These are phyloP conservation scores for Cyanocitta stelleri DNA, from an alignment of 2,113 vertebrate genomes.

Conservation along the genomic window DNA sequence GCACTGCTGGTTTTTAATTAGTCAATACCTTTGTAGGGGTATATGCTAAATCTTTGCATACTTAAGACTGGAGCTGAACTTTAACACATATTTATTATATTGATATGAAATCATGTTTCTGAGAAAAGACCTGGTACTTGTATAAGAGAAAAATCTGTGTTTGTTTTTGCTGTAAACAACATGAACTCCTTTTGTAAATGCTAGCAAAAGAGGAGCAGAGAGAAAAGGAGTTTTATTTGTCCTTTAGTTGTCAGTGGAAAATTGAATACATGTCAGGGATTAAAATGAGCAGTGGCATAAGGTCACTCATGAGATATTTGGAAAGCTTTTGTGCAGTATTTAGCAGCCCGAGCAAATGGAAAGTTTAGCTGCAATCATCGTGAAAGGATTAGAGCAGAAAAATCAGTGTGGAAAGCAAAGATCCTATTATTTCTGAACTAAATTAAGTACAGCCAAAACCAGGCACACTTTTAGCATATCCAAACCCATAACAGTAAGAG, in stretches of 20 bases:
- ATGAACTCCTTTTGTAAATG: neutral
- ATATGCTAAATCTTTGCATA: neutral
- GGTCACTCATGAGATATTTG: constrained; percentile 25
- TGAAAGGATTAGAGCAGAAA: constrained; percentile 40
- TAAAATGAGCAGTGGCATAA: constrained; percentile 39
- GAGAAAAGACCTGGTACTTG: neutral
- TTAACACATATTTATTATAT: neutral
- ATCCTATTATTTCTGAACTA: constrained; percentile 43
- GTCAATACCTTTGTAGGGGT: neutral
- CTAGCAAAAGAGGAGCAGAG: neutral
- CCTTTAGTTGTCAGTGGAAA: constrained; percentile 27
- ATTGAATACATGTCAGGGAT: constrained; percentile 26
- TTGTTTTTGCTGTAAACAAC: neutral
- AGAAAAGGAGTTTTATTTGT: neutral
- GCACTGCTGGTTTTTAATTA: neutral
- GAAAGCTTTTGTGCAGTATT: constrained; percentile 41
- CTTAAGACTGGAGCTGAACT: neutral
- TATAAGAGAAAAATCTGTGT: neutral
- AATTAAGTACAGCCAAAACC: constrained; percentile 7
- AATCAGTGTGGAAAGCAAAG: constrained; percentile 22
- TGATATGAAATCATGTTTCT: neutral
- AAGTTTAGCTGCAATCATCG: constrained; percentile 25
- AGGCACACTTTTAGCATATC: neutral
- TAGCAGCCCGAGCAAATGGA: neutral
- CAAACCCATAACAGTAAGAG: neutral